Conservation (phyloP, 2,888 invertebrate genomes). For the Callyntrura sp. region DNA sequence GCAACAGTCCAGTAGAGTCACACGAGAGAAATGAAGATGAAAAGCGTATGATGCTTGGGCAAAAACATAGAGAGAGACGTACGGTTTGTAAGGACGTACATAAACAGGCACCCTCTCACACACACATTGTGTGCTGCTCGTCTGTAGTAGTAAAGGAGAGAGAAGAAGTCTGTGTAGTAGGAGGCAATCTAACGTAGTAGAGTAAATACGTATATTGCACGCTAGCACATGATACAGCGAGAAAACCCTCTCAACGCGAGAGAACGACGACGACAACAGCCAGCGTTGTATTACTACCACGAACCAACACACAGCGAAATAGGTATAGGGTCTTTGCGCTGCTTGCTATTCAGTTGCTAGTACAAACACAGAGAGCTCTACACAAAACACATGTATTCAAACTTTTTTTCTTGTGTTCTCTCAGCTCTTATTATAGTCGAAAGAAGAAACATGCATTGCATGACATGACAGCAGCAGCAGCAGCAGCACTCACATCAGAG, state of each 20-base stretch:
- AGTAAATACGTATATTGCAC: not conserved
- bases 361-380: not conserved
- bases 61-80: constrained; percentile 60
- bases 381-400: constrained; percentile 40
- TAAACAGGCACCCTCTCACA: not conserved
- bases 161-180: not conserved
- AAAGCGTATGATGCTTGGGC: constrained; percentile 65
- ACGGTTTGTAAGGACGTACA: not conserved
- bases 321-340: not conserved
- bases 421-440: not conserved
- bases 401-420: constrained; percentile 3
- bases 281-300: too few relatives aligned
- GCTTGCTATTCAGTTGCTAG: not conserved
- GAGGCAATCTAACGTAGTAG: not conserved
- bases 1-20: constrained; percentile 74
- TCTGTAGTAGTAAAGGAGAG: not conserved
- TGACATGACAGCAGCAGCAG: constrained; percentile 41
- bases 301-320: not conserved
- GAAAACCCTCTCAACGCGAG: not conserved
- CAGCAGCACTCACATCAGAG: not conserved
- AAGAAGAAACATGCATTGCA: constrained; percentile 42
- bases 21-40: constrained; percentile 76
- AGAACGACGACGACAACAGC: not conserved
- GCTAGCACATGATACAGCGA: not conserved
- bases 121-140: not conserved